Evolutionary conservation across 2,113 vertebrate genomes (phyloP).

Genomic region (Triplophysa siluroides): DNA sequence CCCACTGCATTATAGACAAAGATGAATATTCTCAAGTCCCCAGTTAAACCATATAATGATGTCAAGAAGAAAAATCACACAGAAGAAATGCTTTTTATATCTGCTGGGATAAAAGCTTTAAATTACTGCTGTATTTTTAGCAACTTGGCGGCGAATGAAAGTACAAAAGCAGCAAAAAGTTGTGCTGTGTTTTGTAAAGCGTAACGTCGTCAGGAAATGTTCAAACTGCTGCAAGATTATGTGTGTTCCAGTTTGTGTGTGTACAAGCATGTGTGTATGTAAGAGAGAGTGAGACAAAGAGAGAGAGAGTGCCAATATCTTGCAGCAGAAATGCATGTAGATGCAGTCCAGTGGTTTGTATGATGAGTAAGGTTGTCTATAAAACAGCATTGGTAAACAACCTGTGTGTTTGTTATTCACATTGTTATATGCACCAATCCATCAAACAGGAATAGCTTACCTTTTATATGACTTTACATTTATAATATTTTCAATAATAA

Average conservation of each 20-base stretch:
- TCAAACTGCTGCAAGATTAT: constrained; percentile 10
- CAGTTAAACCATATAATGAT: background rate
- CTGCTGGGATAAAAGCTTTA: constrained; percentile 27
- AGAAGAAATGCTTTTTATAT: constrained; percentile 10
- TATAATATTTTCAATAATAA: too few relatives aligned
- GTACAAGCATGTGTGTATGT: background rate
- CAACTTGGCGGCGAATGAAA: constrained; percentile 18
- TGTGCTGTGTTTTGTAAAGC: constrained; percentile 15
- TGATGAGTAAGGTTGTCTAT: constrained; percentile 17
- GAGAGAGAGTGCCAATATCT: background rate
- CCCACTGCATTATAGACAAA: background rate
- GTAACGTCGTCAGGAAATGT: constrained; percentile 8
- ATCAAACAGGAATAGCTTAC: background rate
- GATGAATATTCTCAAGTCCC: background rate
- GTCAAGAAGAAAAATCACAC: background rate
- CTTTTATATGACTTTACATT: too few relatives aligned
- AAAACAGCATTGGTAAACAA: background rate
- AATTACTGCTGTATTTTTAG: constrained; percentile 35
- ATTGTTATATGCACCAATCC: background rate
- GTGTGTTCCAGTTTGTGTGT: constrained; percentile 11
- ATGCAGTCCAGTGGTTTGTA: constrained; percentile 4
- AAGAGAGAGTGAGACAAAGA: background rate
- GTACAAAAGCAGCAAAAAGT: constrained; percentile 29
- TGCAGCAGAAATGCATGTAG: background rate
- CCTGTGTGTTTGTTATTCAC: too few relatives aligned